Evolutionary conservation across 2,797 vertebrate species (phyloP).

Genomic region (Oreochromis mossambicus): DNA sequence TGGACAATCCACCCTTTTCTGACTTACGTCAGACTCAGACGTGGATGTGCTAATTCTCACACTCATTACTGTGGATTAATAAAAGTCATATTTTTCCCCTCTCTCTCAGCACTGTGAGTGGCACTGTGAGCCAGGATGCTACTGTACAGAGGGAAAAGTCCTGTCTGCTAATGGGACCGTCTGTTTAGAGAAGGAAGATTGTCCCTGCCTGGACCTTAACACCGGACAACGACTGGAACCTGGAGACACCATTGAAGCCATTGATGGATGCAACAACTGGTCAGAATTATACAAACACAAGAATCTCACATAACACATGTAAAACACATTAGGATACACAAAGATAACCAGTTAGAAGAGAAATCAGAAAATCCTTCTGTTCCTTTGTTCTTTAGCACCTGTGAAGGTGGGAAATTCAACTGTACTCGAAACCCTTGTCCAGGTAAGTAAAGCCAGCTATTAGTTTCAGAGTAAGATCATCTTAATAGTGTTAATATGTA

Average conservation of each 20-base stretch:
- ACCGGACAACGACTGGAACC: conserved; percentile 66
- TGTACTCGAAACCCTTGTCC: conserved; percentile 79
- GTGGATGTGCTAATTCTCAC: not conserved
- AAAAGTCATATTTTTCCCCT: accelerated
- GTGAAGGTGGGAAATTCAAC: conserved; percentile 74
- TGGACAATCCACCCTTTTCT: not conserved
- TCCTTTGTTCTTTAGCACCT: conserved; percentile 74
- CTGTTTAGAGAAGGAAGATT: conserved; percentile 73
- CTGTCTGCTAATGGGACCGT: conserved; percentile 73
- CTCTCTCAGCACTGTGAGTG: conserved; percentile 78
- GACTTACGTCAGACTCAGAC: not conserved
- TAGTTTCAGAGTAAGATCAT: not conserved
- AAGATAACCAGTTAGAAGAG: not conserved
- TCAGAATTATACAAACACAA: conserved; percentile 53
- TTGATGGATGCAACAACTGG: conserved; percentile 87
- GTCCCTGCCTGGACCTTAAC: conserved; percentile 81
- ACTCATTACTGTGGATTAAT: not conserved
- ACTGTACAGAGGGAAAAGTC: conserved; percentile 81
- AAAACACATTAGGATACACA: not conserved
- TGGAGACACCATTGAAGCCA: conserved; percentile 45
- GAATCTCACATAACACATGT: not conserved
- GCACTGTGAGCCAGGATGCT: conserved; percentile 86
- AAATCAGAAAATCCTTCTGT: not conserved
- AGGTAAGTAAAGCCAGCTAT: conserved; percentile 63
- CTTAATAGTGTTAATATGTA: not conserved